Percentiles rank a stretch among this genome's conserved stretches.
Conservation (phyloP, 37 sponge, comb jelly and placozoan species). For the Tethya wilhelma region DNA sequence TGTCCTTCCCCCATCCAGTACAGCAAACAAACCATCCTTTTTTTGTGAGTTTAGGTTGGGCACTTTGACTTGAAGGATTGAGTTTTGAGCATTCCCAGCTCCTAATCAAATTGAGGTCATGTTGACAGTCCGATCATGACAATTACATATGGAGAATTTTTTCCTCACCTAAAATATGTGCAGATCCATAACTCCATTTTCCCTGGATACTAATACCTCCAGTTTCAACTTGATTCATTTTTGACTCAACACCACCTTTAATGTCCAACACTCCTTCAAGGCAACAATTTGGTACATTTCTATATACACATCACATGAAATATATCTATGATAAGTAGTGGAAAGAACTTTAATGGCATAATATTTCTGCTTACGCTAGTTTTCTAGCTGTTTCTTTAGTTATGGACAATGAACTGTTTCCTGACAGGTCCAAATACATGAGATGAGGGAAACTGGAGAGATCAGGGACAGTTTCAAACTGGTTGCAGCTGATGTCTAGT, state of each 20-base stretch:
- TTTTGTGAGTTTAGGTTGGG: constrained; percentile 11
- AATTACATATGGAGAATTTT: background rate
- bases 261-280: constrained; percentile 26
- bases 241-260: background rate
- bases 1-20: constrained; percentile 80
- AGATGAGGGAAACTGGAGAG: constrained; percentile 42
- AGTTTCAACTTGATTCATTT: background rate
- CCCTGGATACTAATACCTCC: constrained; percentile 43
- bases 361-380: too few species aligned
- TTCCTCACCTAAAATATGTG: constrained; percentile 38
- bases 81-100: background rate
- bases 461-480: constrained; percentile 43
- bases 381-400: background rate
- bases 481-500: constrained; percentile 62
- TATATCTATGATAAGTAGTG: too few species aligned
- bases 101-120: background rate
- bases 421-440: constrained; percentile 66
- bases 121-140: background rate
- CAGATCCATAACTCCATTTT: constrained; percentile 62
- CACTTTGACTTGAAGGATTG: constrained; percentile 25
- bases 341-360: too few species aligned
- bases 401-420: constrained; percentile 25
- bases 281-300: background rate
- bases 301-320: too few species aligned
- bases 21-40: constrained; percentile 74